These are phyloP conservation scores for Amphibalanus amphitrite DNA, from an alignment of 1,140 invertebrate species.

Conservation along the genomic window DNA sequence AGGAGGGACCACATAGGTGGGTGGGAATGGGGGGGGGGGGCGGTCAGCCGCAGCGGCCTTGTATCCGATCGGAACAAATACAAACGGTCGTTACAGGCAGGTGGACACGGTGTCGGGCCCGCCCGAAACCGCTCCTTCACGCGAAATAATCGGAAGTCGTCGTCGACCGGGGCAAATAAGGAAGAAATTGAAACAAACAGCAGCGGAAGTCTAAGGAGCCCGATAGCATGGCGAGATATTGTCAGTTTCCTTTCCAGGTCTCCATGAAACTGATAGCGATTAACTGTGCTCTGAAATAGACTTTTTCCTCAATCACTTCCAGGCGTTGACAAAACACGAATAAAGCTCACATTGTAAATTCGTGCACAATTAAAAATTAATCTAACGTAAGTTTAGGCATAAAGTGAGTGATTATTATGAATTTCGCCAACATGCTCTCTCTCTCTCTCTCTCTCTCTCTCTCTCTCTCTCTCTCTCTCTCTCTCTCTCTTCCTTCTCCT, in stretches of 20 bases:
- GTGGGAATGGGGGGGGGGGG: no score
- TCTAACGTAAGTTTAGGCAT: no score
- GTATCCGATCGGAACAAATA: not conserved
- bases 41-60: not conserved
- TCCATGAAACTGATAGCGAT: not conserved
- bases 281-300: no score
- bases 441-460: no score
- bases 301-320: no score
- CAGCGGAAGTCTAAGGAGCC: not conserved
- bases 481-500: no score
- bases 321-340: not conserved
- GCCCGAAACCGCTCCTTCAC: not conserved
- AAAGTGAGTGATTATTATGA: no score
- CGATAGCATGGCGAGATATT: not conserved
- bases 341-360: not conserved
- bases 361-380: no score
- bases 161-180: no score
- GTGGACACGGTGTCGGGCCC: not conserved
- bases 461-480: no score
- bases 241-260: not conserved
- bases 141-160: not conserved
- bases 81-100: not conserved
- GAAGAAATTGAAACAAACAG: not conserved
- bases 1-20: no score
- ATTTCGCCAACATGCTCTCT: no score